Percentiles rank a stretch among this genome's conserved stretches.
Evolutionary conservation across 35 echinoderm and acorn worm genomes (phyloP).

Genomic region (Antedon bifida): DNA sequence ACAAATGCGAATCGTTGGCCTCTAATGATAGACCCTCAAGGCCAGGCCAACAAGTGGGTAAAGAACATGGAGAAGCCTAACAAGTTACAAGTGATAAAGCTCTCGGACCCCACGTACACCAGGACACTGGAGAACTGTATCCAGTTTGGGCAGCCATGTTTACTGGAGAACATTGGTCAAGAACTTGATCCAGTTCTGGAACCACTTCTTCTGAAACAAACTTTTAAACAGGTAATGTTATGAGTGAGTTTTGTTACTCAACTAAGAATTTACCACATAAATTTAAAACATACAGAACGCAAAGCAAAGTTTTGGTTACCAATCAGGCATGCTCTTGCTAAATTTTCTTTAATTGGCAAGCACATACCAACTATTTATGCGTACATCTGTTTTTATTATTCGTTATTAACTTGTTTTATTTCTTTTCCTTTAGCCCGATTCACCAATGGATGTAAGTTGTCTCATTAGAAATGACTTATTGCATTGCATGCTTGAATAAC

Average conservation of each 20-base stretch:
- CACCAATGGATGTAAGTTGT: neutral
- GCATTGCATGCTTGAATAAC: neutral
- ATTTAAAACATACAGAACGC: too few species aligned
- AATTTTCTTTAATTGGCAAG: too few species aligned
- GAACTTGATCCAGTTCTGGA: slow-evolving; percentile 77
- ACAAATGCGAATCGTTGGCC: slow-evolving; percentile 94
- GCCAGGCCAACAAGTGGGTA: slow-evolving; percentile 94
- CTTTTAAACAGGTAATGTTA: slow-evolving; percentile 73
- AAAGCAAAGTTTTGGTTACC: too few species aligned
- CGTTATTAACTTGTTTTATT: neutral
- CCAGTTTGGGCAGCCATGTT: slow-evolving; percentile 95
- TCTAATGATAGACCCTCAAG: slow-evolving; percentile 95
- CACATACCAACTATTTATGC: too few species aligned
- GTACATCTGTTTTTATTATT: neutral
- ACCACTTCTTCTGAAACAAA: slow-evolving; percentile 79
- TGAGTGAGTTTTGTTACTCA: neutral
- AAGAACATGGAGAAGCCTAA: slow-evolving; percentile 99
- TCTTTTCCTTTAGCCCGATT: neutral
- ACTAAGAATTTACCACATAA: too few species aligned
- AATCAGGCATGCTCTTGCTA: too few species aligned
- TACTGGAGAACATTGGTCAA: slow-evolving; percentile 86
- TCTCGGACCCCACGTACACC: slow-evolving; percentile 88
- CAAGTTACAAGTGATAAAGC: slow-evolving; percentile 85
- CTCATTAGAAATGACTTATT: neutral
- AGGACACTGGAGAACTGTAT: slow-evolving; percentile 86